A percentile compares a stretch with the other conserved stretches of the same genome.
These are phyloP conservation scores for Eilema depressum DNA, from an alignment of 2,888 invertebrate genomes.

Conservation along the genomic window DNA sequence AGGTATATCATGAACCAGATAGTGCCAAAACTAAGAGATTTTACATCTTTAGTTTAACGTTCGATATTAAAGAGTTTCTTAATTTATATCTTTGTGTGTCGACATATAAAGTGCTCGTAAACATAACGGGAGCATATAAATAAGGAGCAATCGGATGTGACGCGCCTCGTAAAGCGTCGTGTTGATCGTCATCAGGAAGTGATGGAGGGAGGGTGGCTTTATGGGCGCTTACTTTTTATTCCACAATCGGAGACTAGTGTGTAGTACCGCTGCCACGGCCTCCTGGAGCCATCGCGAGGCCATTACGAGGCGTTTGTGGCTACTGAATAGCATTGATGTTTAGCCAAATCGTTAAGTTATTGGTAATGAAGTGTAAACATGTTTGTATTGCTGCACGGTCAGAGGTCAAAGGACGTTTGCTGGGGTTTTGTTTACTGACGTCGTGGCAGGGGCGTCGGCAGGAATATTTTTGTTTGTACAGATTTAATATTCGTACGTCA, in stretches of 20 bases:
- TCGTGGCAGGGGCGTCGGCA: neutral
- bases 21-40: neutral
- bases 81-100: neutral
- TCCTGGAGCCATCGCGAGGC: neutral
- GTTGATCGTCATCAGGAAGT: neutral
- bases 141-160: conserved; percentile 9
- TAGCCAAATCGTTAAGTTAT: neutral
- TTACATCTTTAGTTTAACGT: neutral
- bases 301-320: neutral
- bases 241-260: neutral
- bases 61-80: neutral
- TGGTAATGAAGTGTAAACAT: neutral
- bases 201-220: neutral
- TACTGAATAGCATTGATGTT: neutral
- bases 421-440: neutral
- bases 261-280: neutral
- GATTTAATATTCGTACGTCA: neutral
- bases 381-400: neutral
- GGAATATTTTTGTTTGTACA: neutral
- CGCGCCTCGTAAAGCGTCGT: neutral
- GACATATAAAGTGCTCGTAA: conserved; percentile 9
- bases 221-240: conserved; percentile 9
- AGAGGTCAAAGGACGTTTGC: neutral
- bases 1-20: neutral
- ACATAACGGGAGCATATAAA: conserved; percentile 6